Evolutionary conservation across 1,140 invertebrate species (phyloP), one percentile per base, ranked within the genome.

Genomic region (Caenorhabditis remanei): DNA sequence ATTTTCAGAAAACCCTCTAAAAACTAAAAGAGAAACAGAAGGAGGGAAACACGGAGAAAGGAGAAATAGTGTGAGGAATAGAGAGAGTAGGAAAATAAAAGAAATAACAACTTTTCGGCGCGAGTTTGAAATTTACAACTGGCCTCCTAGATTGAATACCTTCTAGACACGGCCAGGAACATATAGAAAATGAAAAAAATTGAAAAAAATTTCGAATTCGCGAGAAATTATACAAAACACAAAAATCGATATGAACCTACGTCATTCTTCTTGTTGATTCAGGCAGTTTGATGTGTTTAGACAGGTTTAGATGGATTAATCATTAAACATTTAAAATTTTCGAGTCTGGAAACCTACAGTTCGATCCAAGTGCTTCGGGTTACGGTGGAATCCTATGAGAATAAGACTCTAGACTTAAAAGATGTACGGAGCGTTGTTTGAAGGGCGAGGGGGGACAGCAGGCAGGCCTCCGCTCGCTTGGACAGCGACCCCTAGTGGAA

Each of bases 211-310:
- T 58, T 58, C 55, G 55, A 58, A 58, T 32, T 32, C 0, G 32
- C 32, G 32, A 32, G 32, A 58, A 58, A 58, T 1, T 19, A 6
- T 14, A 58, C 13, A n/a, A 58, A 19, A n/a, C 6, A 6, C 13
- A 58, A 58, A 58, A 58, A 58, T 58, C 55, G 55, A 58, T 58
- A 58, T 58, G 14, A 58, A 6, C 14, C 55, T 58, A 58, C 55
- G 55, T 4, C 55, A 58, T n/a, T 19, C 6, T 19, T 19, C 55
- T 58, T 58, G 55, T 58, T 58, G 4, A 19, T n/a, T 16, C 13
- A 19, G 32, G 32, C 32, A 32, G 2, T 32, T 32, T 32, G 32
- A 32, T 32, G 32, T 32, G 32, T 32, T 32, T 32, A 32, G 32
- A 32, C 32, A 32, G 1, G 32, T 32, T 32, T 2, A 32, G 2